phyloP scores from a whole-genome alignment of 2,797 vertebrate genomes.

The Cyprinodon diabolis region DNA sequence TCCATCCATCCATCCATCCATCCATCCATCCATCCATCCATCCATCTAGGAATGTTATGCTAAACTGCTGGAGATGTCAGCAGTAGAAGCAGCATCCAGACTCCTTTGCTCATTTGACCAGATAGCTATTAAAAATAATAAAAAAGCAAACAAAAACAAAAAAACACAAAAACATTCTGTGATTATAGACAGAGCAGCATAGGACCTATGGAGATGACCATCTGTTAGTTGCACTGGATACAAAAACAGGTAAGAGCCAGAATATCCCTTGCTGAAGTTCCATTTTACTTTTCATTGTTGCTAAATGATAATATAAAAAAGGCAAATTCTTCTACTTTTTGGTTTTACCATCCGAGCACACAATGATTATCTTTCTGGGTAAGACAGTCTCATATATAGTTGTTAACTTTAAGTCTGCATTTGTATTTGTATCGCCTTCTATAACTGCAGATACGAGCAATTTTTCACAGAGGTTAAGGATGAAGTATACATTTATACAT shows the following conservation, averaged over 20 bases:
- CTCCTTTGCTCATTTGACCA: conserved; percentile 29
- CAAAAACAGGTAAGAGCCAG: conserved; percentile 4
- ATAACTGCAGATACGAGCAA: not conserved
- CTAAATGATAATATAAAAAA: not conserved
- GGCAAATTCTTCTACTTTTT: not conserved
- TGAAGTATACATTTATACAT: not conserved
- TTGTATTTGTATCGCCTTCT: not conserved
- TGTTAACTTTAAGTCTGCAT: not conserved
- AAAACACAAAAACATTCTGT: not conserved
- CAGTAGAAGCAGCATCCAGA: conserved; percentile 14
- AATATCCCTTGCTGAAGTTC: conserved; percentile 15
- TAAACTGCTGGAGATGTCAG: conserved; percentile 31
- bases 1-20: too few species aligned
- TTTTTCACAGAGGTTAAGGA: conserved; percentile 2
- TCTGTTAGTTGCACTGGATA: conserved; percentile 26
- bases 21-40: too few species aligned
- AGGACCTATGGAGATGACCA: conserved; percentile 4
- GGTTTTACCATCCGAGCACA: not conserved
- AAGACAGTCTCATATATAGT: not conserved
- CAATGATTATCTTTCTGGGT: not conserved
- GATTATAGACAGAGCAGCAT: not conserved
- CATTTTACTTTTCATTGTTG: not conserved
- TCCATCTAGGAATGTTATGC: not conserved
- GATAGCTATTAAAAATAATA: not conserved
- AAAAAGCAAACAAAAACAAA: not conserved